Conservation (phyloP, 1,140 invertebrate species). For the Procambarus virginalis region DNA sequence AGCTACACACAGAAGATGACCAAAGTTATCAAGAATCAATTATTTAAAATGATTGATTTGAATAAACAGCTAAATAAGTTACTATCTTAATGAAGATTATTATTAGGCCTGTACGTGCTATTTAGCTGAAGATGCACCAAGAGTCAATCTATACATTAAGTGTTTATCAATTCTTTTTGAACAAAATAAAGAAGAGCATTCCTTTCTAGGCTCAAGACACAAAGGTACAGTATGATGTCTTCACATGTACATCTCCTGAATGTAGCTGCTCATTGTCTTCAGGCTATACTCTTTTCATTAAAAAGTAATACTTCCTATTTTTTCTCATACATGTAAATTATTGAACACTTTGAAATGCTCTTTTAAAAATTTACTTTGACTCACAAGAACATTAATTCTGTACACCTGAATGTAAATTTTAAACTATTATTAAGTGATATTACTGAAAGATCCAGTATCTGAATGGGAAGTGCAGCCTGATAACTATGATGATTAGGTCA, state of each 20-base stretch:
- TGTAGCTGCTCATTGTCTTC: constrained; percentile 19
- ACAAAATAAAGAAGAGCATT: background rate
- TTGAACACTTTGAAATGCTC: background rate
- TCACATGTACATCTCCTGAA: constrained; percentile 19
- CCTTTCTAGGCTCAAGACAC: background rate
- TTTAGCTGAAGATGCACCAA: background rate
- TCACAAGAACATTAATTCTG: background rate
- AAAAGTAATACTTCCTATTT: background rate
- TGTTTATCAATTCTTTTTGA: background rate
- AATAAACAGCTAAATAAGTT: background rate
- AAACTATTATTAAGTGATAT: background rate
- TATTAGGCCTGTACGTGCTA: background rate
- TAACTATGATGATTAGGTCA: background rate
- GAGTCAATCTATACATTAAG: background rate
- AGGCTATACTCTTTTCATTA: constrained; percentile 15
- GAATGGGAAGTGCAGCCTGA: background rate
- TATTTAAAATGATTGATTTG: background rate
- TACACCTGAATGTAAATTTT: background rate
- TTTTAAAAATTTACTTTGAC: background rate
- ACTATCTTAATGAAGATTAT: background rate
- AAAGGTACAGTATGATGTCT: background rate
- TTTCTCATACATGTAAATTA: background rate
- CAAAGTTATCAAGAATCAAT: background rate
- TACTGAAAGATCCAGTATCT: background rate
- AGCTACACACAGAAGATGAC: constrained; percentile 49